phyloP scores from a whole-genome alignment of 2,797 vertebrate genomes.

The Pantherophis vulpinus region DNA sequence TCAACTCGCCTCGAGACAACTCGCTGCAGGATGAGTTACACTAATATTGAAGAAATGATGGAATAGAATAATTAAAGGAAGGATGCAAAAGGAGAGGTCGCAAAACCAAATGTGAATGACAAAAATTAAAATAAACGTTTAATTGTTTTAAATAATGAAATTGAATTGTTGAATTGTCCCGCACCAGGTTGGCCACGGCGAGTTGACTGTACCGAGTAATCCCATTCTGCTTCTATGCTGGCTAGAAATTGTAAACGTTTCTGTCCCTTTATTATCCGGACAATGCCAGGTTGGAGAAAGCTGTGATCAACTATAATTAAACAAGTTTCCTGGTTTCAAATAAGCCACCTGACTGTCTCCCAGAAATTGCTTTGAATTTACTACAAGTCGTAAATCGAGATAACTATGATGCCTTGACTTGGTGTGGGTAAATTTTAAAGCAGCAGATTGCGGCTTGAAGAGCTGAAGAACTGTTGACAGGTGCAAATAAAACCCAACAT shows the following conservation, averaged over 20 bases:
- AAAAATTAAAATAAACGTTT: neutral
- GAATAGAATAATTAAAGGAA: neutral
- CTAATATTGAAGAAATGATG: neutral
- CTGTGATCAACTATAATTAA: neutral
- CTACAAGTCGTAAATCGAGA: neutral
- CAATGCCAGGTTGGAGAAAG: neutral
- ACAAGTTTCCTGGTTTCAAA: neutral
- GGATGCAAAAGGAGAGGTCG: neutral
- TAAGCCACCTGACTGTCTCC: neutral
- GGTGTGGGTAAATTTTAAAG: neutral
- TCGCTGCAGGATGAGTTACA: neutral
- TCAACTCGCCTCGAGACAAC: neutral
- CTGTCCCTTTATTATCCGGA: neutral
- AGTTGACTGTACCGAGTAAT: neutral
- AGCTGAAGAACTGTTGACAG: neutral
- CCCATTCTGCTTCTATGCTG: neutral
- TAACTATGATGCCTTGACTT: neutral
- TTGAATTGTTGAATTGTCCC: neutral
- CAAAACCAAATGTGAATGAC: neutral
- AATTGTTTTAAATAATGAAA: neutral
- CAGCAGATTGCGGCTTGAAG: neutral
- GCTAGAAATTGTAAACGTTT: neutral
- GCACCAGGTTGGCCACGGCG: neutral
- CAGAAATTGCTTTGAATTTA: slow-evolving; percentile 2
- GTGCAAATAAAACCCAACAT: neutral